phyloP scores from a whole-genome alignment of 1,140 invertebrate genomes.

The Paramacrobiotus metropolitanus region DNA sequence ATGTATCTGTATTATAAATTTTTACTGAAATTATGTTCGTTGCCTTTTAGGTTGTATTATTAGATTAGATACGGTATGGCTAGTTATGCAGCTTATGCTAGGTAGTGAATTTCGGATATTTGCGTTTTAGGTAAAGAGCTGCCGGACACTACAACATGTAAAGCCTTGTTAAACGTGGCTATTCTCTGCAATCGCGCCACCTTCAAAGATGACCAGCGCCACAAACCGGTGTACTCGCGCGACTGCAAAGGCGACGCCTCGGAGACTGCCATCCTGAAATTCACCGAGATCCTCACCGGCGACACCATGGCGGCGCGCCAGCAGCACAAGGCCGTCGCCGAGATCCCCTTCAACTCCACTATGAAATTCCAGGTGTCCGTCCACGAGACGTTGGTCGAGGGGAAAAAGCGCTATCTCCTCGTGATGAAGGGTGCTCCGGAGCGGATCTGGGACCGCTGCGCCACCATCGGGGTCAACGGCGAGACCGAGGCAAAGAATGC shows the following conservation, averaged over 20 bases:
- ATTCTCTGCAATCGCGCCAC: conserved; percentile 18
- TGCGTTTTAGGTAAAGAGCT: neutral
- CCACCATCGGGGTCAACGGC: neutral
- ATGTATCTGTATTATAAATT: too few species aligned
- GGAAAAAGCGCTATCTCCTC: neutral
- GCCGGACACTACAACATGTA: neutral
- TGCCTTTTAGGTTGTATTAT: too few species aligned
- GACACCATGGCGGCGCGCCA: conserved; percentile 13
- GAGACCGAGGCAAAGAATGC: neutral
- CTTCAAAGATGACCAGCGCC: conserved; percentile 16
- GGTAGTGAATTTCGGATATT: too few species aligned
- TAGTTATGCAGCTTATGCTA: too few species aligned
- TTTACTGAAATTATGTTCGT: too few species aligned
- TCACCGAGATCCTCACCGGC: conserved; percentile 18
- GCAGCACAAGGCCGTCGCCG: conserved; percentile 17
- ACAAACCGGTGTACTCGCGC: conserved; percentile 13
- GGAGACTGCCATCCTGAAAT: conserved; percentile 21
- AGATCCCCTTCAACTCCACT: conserved; percentile 23
- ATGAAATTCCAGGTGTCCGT: conserved; percentile 1
- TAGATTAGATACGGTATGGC: too few species aligned
- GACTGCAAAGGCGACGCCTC: conserved; percentile 20
- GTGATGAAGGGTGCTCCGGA: conserved; percentile 7
- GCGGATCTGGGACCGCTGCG: conserved; percentile 6
- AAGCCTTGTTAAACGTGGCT: conserved; percentile 16
- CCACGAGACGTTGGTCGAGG: conserved; percentile 5